Base-by-base conservation (phyloP, 2,888 invertebrate genomes). In the Cheiracanthium punctorium region DNA sequence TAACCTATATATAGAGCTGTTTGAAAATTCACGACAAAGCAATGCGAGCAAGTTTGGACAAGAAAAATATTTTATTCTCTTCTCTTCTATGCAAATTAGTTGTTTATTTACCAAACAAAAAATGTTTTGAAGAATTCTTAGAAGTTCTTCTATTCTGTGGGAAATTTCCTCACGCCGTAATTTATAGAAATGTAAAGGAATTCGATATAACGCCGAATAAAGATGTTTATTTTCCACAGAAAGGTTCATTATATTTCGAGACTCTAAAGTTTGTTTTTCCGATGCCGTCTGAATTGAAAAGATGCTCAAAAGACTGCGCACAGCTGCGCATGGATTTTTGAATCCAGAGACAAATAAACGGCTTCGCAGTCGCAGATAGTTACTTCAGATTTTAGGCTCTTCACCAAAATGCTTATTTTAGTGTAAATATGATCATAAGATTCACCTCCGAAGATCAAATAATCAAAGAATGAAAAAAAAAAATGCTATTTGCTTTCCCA, bases 81-180 rank as follows among this genome's bases (percentile, higher is more conserved):
- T 58, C 20, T 20, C 7, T 58, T 58, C 5, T 1, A 58, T 58
- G 58, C 24, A 58, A 24, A 58, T 58, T 20, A 24, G 58, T 24
- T 58, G 58, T 58, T 58, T 58, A 58, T 58, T 58, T 58, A 58
- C 58, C 20, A 48, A 48, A 48, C 43, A 58, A 58, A 24, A 58
- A 10, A 24, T 20, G 20, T 58, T 58, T 58, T 24, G 58, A 24
- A 17, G 24, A 2, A 24, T 58, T 58, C 24, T 7, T 7, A 24
- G 24, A 58, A 48, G 14, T 17, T 48, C 14, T 17, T 17, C n/a
- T 17, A 2, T 48, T 58, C 24, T 24, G 58, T 2, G 17, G 58
- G 4, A 24, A 5, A 24, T 58, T 58, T 58, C 58, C 24, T 24
- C 24, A 2, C 4, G 58, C 58, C 43, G 2, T 48, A 58, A 58